Base-by-base conservation (phyloP, 2,888 invertebrate genomes). In the Apodemia zela region DNA sequence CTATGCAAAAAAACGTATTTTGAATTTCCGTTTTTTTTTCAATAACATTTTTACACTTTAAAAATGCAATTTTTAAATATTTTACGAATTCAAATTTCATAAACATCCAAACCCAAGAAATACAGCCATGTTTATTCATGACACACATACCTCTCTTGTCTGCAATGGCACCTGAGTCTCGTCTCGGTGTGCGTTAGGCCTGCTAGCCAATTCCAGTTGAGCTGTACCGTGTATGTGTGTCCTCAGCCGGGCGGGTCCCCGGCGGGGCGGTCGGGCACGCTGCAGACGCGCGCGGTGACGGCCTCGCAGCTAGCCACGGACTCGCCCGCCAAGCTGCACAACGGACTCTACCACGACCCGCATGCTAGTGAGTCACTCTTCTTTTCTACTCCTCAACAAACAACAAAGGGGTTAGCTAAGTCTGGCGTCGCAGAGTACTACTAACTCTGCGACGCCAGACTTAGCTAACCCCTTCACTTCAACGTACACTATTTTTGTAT, bases 301-400 rank as follows among this genome's bases (percentile, higher is more conserved):
- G 97, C 97, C 42, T 97, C 97, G 35, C 97, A 98, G 83, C 92
- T 98, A 65, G 97, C 97, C 73, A 97, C 97, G 38, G 97, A 98
- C 87, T 97, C 96, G 61, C 97, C 97, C 11, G 96, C 96, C 67
- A 96, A 96, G 85, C 94, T 96, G 92, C 96, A 94, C 82, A 95
- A 95, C 78, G 95, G 95, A 51, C 94, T 95, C 71, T 95, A 95
- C 80, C 93, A 94, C 76, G 95, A 95, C 73, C 88, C 93, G 71
- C 93, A 93, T 73, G 91, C 93, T 75, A 94, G 94, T 94, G 70
- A 92, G 94, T 93, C 45, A 42, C 47, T 5, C 47, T 35, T 3
- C 47, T 47, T 1, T 47, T 11, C 5, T 10, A 15, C n/a, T 13
- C 17, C 6, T 47, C 2, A 4, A n/a, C n/a, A n/a, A n/a, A n/a